These are phyloP conservation scores for Varecia variegata DNA, from an alignment of 2,797 vertebrate species.

Conservation along the genomic window DNA sequence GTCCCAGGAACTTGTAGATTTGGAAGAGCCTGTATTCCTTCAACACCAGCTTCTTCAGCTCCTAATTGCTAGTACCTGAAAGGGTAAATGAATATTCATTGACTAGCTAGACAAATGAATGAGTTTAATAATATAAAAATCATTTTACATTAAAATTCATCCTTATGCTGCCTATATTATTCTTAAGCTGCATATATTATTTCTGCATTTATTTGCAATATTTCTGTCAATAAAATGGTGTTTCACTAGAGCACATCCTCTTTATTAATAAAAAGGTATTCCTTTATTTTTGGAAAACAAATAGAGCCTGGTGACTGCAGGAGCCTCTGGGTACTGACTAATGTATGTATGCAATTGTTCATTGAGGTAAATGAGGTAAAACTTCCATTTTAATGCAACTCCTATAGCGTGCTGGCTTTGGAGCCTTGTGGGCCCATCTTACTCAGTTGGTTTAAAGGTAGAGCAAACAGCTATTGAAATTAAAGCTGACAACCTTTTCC, in stretches of 20 bases:
- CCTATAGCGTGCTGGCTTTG: not conserved
- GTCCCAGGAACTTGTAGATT: not conserved
- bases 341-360: not conserved
- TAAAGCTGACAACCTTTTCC: not conserved
- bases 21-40: not conserved
- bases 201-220: not conserved
- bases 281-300: slow-evolving; percentile 39
- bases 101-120: not conserved
- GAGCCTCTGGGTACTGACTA: not conserved
- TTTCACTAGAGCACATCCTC: not conserved
- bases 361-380: not conserved
- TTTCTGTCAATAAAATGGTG: not conserved
- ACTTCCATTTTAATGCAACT: too few species aligned
- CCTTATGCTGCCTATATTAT: not conserved
- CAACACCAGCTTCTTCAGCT: not conserved
- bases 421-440: not conserved
- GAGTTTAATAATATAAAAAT: slow-evolving; percentile 30
- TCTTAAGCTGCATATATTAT: not conserved
- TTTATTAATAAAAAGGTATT: slow-evolving; percentile 16
- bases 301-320: not conserved
- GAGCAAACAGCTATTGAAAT: not conserved
- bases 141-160: not conserved
- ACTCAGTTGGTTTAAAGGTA: not conserved
- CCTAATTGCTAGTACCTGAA: not conserved
- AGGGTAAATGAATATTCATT: not conserved